Conservation (phyloP, 2,113 vertebrate species). For the Ophiodon elongatus region DNA sequence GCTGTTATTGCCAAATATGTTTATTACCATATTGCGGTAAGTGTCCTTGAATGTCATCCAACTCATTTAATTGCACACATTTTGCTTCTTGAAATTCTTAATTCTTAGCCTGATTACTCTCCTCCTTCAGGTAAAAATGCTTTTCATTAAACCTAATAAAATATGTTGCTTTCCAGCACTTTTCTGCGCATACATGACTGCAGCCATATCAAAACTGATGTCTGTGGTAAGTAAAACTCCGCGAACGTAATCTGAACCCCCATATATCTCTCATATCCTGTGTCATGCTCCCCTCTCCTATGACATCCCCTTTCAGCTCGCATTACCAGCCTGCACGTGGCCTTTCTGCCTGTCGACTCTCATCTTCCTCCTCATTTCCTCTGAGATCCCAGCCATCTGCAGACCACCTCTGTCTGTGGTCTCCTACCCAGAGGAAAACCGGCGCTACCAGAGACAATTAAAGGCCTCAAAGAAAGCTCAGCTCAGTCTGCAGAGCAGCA, state of each 20-base stretch:
- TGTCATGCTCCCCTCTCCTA: constrained; percentile 44
- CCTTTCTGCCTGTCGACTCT: constrained; percentile 89
- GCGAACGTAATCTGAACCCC: constrained; percentile 11
- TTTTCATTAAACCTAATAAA: background rate
- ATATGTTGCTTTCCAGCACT: constrained; percentile 74
- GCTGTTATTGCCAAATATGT: constrained; percentile 84
- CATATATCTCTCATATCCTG: constrained; percentile 32
- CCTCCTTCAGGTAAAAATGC: background rate
- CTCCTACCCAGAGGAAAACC: constrained; percentile 88
- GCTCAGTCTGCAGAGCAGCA: constrained; percentile 35
- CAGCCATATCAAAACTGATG: constrained; percentile 79
- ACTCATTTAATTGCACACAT: constrained; percentile 3
- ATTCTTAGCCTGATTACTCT: background rate
- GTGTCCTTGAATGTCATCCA: constrained; percentile 21
- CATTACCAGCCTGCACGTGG: constrained; percentile 88
- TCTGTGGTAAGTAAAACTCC: constrained; percentile 81
- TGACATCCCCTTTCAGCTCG: constrained; percentile 79
- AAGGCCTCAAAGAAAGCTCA: constrained; percentile 23
- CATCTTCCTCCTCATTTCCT: constrained; percentile 88
- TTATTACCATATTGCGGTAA: constrained; percentile 85
- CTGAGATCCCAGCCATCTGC: constrained; percentile 82
- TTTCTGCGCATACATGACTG: constrained; percentile 85
- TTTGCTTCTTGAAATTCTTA: background rate
- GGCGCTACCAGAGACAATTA: constrained; percentile 73
- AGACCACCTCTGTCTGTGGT: constrained; percentile 85